Conservation (phyloP, 2,797 vertebrate species). For the Distichodus sexfasciatus region DNA sequence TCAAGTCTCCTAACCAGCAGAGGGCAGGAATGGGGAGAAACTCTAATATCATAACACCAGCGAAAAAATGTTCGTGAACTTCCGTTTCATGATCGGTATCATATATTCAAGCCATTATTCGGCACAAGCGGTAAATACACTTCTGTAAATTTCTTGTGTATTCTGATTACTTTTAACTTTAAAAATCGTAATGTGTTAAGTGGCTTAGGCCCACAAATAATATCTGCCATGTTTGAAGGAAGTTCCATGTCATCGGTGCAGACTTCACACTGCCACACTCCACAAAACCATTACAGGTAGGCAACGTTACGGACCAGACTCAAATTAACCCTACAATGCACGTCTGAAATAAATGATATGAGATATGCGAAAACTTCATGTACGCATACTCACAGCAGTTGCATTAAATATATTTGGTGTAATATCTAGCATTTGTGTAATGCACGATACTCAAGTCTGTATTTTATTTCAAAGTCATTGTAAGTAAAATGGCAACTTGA, state of each 20-base stretch:
- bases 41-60: neutral
- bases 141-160: neutral
- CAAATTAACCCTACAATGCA: too few species aligned
- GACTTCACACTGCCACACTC: conserved; percentile 68
- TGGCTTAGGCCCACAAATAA: conserved; percentile 59
- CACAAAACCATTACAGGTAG: conserved; percentile 70
- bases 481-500: too few species aligned
- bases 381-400: too few species aligned
- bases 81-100: conserved; percentile 20
- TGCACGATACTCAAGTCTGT: too few species aligned
- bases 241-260: conserved; percentile 72
- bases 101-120: neutral
- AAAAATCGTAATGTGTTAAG: conserved; percentile 48
- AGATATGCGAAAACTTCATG: too few species aligned
- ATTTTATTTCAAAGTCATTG: too few species aligned
- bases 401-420: too few species aligned
- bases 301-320: conserved; percentile 23
- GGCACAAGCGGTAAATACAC: neutral
- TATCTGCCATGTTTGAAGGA: conserved; percentile 76
- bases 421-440: too few species aligned
- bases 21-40: neutral
- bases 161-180: neutral
- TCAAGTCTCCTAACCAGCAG: neutral
- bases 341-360: too few species aligned
- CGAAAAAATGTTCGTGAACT: conserved; percentile 11